These are phyloP conservation scores for Nebria ingens DNA, from an alignment of 1,140 invertebrate genomes.

Conservation along the genomic window DNA sequence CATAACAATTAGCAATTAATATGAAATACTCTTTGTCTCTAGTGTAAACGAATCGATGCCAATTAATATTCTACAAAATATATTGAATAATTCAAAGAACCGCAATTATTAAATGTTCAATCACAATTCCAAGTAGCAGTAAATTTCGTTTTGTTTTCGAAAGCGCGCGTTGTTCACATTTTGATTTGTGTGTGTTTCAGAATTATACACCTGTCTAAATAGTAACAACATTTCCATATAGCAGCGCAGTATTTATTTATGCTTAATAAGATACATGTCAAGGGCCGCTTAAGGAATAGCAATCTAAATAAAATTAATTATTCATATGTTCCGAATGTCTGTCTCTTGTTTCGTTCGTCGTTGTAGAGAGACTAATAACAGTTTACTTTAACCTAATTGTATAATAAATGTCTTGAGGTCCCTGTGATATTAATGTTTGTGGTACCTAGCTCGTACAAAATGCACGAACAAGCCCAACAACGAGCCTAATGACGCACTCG, in stretches of 20 bases:
- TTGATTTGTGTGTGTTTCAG: too few relatives aligned
- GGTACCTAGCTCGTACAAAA: too few relatives aligned
- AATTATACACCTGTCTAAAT: not conserved
- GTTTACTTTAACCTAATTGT: not conserved
- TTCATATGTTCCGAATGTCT: too few relatives aligned
- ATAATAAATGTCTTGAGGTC: not conserved
- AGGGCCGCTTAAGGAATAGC: not conserved
- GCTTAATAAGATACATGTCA: not conserved
- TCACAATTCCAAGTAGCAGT: too few relatives aligned
- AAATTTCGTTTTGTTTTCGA: too few relatives aligned
- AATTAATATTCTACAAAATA: too few relatives aligned
- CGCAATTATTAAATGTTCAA: too few relatives aligned
- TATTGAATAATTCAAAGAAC: too few relatives aligned
- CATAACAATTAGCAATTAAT: too few relatives aligned
- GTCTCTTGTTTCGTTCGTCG: not conserved
- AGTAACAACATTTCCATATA: not conserved
- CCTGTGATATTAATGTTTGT: not conserved
- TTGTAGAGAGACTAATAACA: not conserved
- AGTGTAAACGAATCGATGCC: too few relatives aligned
- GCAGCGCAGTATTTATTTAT: not conserved
- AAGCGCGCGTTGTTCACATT: too few relatives aligned
- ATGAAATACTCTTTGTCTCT: too few relatives aligned
- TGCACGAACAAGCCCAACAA: not conserved
- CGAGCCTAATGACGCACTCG: not conserved
- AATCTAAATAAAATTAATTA: constrained; percentile 1